Evolutionary conservation across 30 jellyfish, hydroid and myxozoan species (phyloP).

Genomic region (Morbakka virulenta): DNA sequence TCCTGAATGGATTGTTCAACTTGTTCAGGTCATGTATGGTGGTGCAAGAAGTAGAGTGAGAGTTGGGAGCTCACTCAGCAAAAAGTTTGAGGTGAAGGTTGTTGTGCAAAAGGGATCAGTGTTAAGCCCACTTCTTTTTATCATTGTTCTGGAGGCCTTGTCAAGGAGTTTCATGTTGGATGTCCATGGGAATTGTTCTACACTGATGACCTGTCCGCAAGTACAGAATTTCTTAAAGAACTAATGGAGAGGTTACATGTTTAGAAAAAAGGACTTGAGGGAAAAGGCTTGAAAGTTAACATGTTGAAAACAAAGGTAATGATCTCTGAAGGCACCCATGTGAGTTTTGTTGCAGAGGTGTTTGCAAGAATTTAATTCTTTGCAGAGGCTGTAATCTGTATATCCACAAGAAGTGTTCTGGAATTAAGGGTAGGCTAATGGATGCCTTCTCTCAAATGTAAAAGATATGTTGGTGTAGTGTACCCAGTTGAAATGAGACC

Average conservation of each 20-base stretch:
- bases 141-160: neutral
- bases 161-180: neutral
- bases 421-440: neutral
- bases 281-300: neutral
- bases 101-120: neutral
- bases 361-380: neutral
- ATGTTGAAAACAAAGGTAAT: neutral
- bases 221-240: neutral
- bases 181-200: neutral
- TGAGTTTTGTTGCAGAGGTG: neutral
- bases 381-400: neutral
- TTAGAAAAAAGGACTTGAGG: neutral
- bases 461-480: too few relatives aligned
- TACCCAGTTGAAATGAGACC: too few relatives aligned
- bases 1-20: neutral
- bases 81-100: neutral
- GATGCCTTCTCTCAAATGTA: too few relatives aligned
- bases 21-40: neutral
- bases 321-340: neutral
- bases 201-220: neutral
- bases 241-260: neutral
- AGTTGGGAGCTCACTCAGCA: neutral
- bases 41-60: neutral
- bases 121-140: neutral
- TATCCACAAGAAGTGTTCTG: neutral